A percentile compares a stretch with the other conserved stretches of the same genome.
Conservation (phyloP, 2,113 vertebrate species). For the Macrotus californicus region DNA sequence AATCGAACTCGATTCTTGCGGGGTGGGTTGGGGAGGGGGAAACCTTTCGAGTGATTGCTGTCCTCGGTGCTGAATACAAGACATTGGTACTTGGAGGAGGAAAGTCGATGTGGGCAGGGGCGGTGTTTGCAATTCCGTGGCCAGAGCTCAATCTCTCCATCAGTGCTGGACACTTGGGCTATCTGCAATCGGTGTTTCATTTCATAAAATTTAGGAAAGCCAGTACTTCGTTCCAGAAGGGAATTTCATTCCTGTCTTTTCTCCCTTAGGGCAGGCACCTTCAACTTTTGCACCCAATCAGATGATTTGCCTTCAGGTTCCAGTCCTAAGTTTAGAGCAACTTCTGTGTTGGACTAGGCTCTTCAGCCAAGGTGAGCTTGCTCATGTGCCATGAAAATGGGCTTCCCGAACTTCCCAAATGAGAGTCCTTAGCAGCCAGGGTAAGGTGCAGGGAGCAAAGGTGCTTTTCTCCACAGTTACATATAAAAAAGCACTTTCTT, state of each 20-base stretch:
- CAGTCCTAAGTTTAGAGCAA: neutral
- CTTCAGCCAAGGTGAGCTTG: neutral
- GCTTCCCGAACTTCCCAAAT: neutral
- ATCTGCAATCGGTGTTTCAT: neutral
- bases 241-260: neutral
- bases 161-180: neutral
- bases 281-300: neutral
- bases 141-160: neutral
- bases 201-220: neutral
- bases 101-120: neutral
- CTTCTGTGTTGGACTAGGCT: neutral
- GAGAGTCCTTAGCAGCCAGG: neutral
- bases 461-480: neutral
- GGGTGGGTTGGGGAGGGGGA: neutral
- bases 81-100: rapidly evolving
- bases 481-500: constrained; percentile 1
- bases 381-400: neutral
- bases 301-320: neutral
- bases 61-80: constrained; percentile 47
- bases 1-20: rapidly evolving
- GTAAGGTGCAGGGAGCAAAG: neutral
- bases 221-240: neutral
- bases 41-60: neutral
- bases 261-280: neutral
- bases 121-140: rapidly evolving